These are phyloP conservation scores for Trichogramma pretiosum DNA, from an alignment of 1,140 invertebrate genomes.

Conservation along the genomic window DNA sequence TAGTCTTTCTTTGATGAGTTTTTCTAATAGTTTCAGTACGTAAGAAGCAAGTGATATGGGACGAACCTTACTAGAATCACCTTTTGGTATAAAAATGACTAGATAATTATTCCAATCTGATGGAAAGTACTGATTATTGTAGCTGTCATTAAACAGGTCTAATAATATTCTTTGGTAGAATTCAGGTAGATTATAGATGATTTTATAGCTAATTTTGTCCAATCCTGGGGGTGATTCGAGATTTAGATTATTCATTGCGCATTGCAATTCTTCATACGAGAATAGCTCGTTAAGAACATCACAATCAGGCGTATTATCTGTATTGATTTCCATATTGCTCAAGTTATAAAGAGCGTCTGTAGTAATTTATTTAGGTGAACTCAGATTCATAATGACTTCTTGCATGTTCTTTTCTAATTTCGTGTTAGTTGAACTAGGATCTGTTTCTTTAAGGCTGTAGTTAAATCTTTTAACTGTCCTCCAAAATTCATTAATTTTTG, in stretches of 20 bases:
- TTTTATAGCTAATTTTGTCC: conserved; percentile 10
- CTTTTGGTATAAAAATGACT: not conserved
- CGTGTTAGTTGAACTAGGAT: not conserved
- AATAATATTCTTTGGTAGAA: conserved; percentile 13
- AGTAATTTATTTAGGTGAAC: conserved; percentile 1
- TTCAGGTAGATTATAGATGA: conserved; percentile 4
- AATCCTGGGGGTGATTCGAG: not conserved
- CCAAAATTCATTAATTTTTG: not conserved
- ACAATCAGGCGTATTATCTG: not conserved
- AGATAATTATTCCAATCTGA: not conserved
- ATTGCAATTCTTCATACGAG: not conserved
- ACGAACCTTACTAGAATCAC: not conserved
- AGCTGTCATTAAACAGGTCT: conserved; percentile 10
- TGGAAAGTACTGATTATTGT: not conserved
- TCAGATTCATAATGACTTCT: not conserved
- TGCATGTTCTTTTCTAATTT: not conserved
- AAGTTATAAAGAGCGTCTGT: not conserved
- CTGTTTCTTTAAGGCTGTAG: not conserved
- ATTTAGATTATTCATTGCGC: not conserved
- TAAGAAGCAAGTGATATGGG: not conserved
- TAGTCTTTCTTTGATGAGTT: not conserved
- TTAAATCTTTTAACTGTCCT: not conserved
- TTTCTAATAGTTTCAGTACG: not conserved
- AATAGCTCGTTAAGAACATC: not conserved
- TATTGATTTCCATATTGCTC: not conserved